Evolutionary conservation across 2,113 vertebrate species (phyloP), one percentile per base, ranked within the genome.

Genomic region (Phrynocephalus versicolor): DNA sequence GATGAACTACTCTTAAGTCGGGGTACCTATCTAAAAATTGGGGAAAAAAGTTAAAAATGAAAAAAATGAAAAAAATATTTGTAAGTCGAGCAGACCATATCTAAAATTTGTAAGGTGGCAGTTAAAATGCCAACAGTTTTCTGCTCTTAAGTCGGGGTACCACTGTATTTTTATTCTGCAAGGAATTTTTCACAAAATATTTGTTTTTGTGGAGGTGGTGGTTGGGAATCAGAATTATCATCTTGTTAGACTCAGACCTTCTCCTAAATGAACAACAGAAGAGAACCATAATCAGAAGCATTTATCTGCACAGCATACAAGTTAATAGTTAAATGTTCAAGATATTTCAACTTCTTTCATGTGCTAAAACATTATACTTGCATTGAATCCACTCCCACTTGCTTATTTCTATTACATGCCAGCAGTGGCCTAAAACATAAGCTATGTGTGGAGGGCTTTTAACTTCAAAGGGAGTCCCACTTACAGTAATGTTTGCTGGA

Each of bases 381-480:
- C 18, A n/a, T n/a, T 19, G 33, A 33, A 60, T 23, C 12, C 37
- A 25, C 27, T 19, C 14, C 74, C 51, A 86, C 9, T 30, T 86
- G 35, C 6, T 71, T 80, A 37, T 18, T 12, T 77, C 74, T 51
- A 16, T 65, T 80, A 27, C 69, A 79, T 35, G 37, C 84, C 88
- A 71, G 80, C 51, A 73, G 1, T 80, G 7, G 0, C 83, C 62
- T 87, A 70, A 23, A 0, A 76, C 55, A 58, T 80, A 71, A 27
- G 45, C 82, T 27, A 21, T 62, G 2, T 21, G 13, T 51, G 41
- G 21, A 72, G 81, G 74, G 80, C 18, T 81, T 88, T n/a, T 41
- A 89, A 19, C 71, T 83, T 90, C 81, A 87, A 86, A 88, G 80
- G 19, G 72, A 84, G 33, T 39, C 27, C 82, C 69, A 16, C 37